Conservation (phyloP, 2,113 vertebrate genomes). For the Macrotus californicus region DNA sequence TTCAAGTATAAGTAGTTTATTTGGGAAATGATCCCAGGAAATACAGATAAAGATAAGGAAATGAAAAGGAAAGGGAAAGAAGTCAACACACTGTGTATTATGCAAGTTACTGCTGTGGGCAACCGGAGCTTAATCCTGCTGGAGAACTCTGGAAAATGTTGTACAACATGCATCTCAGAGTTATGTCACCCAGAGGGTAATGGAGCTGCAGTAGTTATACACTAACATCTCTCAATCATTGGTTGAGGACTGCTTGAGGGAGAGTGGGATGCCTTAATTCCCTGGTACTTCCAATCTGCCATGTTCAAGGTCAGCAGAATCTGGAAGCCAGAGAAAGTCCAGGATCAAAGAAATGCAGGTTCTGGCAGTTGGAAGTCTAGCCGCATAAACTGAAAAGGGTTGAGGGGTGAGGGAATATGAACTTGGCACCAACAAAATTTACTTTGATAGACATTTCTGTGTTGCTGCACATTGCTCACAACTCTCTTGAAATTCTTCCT, state of each 20-base stretch:
- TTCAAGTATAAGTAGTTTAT: not conserved
- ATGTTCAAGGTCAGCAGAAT: not conserved
- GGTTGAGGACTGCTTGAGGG: not conserved
- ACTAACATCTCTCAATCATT: not conserved
- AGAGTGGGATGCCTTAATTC: not conserved
- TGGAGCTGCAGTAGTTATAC: not conserved
- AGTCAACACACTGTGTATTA: not conserved
- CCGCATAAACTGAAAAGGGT: not conserved
- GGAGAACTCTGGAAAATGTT: not conserved
- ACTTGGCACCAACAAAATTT: not conserved
- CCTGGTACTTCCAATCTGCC: not conserved
- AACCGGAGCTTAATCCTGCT: not conserved
- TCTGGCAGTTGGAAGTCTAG: not conserved
- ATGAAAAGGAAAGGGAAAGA: not conserved
- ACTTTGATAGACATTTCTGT: not conserved
- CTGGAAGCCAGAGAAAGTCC: not conserved
- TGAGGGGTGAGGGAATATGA: not conserved
- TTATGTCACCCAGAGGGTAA: not conserved
- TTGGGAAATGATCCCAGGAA: slow-evolving; percentile 16
- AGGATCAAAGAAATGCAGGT: not conserved
- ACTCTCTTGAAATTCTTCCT: not conserved
- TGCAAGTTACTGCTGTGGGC: not conserved
- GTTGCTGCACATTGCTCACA: not conserved
- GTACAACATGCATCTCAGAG: not conserved
- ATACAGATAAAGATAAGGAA: not conserved